Evolutionary conservation across 2,797 vertebrate species (phyloP), one percentile per base, ranked within the genome.

Genomic region (Molossus molossus): DNA sequence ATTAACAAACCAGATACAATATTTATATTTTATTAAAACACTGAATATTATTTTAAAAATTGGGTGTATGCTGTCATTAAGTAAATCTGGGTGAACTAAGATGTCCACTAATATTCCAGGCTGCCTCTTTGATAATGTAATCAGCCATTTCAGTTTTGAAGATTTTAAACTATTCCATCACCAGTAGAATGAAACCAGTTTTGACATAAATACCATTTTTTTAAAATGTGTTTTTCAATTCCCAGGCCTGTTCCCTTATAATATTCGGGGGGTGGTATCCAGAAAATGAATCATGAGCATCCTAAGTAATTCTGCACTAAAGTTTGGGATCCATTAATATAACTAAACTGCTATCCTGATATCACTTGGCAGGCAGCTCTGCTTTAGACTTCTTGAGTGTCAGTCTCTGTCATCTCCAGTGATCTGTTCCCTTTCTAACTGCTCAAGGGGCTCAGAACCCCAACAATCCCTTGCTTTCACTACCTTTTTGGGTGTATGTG

Each of bases 391-490:
- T 81, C 81, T 60, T 69, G 75, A 91, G 73, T 79, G 85, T 95
- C 96, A 85, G 0, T 90, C 65, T 95, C 57, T 85, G 76, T 94
- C 79, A 92, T 50, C 89, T 67, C 62, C 27, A 70, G 40, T 73
- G 87, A 94, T 94, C 88, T 55, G 20, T 87, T 86, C 73, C 90
- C 60, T 94, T 75, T 87, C 84, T 75, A 84, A 76, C 11, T 64
- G 20, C 80, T 50, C 65, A 53, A 3, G 64, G 25, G 88, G 73
- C 70, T 92, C 45, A 48, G 82, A 69, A 91, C 90, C 69, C 62
- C 57, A 97, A 20, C 58, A 76, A 27, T 85, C 67, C 73, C 69
- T 84, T 93, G 21, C 67, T 93, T 93, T 94, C 64, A 89, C 88
- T 85, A 60, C 73, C 58, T 94, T 85, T 94, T 70, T n/a, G 55